Conservation (phyloP, 2,797 vertebrate species). For the Gallinago stenura region DNA sequence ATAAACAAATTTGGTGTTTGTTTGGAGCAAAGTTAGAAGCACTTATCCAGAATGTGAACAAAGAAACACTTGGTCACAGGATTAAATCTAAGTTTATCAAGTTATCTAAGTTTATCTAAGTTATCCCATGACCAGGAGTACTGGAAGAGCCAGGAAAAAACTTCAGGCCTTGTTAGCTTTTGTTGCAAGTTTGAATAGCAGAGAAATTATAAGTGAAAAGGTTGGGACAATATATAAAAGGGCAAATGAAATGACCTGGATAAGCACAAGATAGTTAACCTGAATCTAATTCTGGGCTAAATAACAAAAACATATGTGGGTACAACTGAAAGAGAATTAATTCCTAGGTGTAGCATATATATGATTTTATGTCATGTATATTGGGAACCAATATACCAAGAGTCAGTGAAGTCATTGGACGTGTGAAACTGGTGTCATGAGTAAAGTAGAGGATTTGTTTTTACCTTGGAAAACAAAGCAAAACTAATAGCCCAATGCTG, state of each 20-base stretch:
- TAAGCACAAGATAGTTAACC: constrained; percentile 1
- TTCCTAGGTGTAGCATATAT: background rate
- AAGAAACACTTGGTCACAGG: background rate
- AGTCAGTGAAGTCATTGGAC: background rate
- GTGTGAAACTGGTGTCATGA: background rate
- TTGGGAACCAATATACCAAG: background rate
- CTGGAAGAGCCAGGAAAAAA: background rate
- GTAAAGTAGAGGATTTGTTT: background rate
- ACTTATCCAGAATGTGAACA: background rate
- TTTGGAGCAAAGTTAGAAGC: background rate
- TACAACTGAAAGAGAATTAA: background rate
- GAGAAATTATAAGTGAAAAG: background rate
- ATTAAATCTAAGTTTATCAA: background rate
- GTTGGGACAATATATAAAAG: background rate
- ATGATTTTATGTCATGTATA: background rate
- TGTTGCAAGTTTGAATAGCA: background rate
- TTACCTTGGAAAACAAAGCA: background rate
- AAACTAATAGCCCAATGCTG: background rate
- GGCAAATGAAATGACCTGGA: background rate
- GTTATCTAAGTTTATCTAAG: background rate
- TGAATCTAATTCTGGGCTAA: constrained; percentile 21
- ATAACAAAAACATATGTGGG: constrained; percentile 4
- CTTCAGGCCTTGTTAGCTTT: background rate
- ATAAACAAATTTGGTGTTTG: background rate
- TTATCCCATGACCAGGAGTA: background rate